Evolutionary conservation across 1,140 invertebrate species (phyloP).

Genomic region (Battus philenor): DNA sequence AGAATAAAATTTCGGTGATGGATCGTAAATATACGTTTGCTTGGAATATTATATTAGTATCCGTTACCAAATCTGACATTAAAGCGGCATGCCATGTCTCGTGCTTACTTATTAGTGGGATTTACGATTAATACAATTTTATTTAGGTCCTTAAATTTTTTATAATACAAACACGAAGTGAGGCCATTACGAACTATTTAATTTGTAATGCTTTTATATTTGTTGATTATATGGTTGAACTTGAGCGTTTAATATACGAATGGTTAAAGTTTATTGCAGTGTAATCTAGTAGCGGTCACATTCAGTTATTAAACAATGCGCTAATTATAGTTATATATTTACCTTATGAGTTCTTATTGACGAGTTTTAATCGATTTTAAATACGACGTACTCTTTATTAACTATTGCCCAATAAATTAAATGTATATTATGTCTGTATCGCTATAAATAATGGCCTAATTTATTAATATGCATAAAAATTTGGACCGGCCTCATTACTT

Average conservation of each 20-base stretch:
- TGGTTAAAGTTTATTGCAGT: too few species aligned
- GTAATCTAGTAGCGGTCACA: too few species aligned
- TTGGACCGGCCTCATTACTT: too few species aligned
- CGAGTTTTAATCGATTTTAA: too few species aligned
- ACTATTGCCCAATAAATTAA: too few species aligned
- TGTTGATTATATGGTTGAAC: conserved; percentile 52
- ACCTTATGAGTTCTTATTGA: too few species aligned
- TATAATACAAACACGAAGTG: conserved; percentile 59
- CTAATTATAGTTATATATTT: too few species aligned
- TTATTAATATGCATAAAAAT: too few species aligned
- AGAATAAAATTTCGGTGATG: conserved; percentile 3
- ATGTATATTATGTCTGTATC: too few species aligned
- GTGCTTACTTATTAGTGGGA: conserved; percentile 53
- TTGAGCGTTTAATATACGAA: conserved; percentile 43
- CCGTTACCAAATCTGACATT: conserved; percentile 65
- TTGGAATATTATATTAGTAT: conserved; percentile 49
- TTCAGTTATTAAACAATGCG: too few species aligned
- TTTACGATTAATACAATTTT: conserved; percentile 62
- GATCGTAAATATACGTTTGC: conserved; percentile 17
- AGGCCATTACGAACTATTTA: conserved; percentile 64
- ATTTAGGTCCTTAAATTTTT: conserved; percentile 50
- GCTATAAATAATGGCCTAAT: too few species aligned
- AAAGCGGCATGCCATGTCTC: conserved; percentile 49
- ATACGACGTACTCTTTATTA: too few species aligned
- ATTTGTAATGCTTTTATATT: conserved; percentile 64